Evolutionary conservation across 2,888 invertebrate species (phyloP).

Genomic region (Heliconius sara): DNA sequence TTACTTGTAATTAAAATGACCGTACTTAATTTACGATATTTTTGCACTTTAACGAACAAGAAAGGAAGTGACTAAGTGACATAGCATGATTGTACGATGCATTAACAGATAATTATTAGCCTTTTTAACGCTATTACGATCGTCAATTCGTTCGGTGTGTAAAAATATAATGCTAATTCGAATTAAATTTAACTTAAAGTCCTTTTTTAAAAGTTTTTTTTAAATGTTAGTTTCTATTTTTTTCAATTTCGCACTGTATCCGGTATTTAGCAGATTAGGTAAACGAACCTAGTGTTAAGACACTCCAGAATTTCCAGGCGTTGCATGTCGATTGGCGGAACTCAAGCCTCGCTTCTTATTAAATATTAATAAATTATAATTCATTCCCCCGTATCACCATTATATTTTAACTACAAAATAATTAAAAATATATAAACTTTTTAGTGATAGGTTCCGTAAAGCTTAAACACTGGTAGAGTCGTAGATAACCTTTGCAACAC

Average conservation of each 20-base stretch:
- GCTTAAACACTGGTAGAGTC: background rate
- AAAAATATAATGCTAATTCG: constrained; percentile 24
- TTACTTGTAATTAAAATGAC: constrained; percentile 53
- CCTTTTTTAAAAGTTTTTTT: too few species aligned
- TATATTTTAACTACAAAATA: background rate
- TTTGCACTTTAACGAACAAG: constrained; percentile 52
- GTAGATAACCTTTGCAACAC: constrained; percentile 11
- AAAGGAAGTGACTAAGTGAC: constrained; percentile 49
- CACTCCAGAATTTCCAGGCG: background rate
- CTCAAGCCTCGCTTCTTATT: background rate
- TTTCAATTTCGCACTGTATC: background rate
- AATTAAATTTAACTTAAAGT: background rate
- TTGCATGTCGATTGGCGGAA: background rate
- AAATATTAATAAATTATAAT: too few species aligned
- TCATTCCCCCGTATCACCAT: background rate
- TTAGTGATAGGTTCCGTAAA: background rate
- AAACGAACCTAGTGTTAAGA: background rate
- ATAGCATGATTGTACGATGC: constrained; percentile 48
- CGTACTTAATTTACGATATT: constrained; percentile 56
- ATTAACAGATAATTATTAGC: constrained; percentile 50
- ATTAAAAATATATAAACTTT: background rate
- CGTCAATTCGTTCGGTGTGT: constrained; percentile 7
- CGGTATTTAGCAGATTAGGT: background rate
- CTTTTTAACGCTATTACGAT: constrained; percentile 39
- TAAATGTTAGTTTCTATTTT: background rate